Percentiles rank a stretch among this genome's conserved stretches.
These are phyloP conservation scores for Meteorus sp. DNA, from an alignment of 1,140 invertebrate species.

Conservation along the genomic window DNA sequence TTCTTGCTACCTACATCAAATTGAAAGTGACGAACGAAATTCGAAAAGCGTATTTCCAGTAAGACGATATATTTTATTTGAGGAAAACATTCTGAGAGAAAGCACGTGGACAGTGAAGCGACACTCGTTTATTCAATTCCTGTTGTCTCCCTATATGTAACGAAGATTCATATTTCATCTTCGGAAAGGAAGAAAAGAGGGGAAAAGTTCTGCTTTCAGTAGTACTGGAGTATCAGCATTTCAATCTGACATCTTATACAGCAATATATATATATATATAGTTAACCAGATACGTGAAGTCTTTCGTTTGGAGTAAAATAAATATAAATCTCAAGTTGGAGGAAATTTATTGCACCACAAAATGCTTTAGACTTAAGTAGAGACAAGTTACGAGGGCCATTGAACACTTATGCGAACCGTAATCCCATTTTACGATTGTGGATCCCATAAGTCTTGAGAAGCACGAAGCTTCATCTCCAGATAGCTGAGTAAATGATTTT, in stretches of 20 bases:
- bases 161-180: no score
- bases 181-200: no score
- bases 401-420: slow-evolving; percentile 4
- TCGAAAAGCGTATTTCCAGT: neutral
- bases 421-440: slow-evolving; percentile 16
- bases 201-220: no score
- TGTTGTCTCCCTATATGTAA: no score
- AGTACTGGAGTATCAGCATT: no score
- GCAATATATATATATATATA: neutral
- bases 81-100: no score
- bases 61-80: no score
- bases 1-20: slow-evolving; percentile 19
- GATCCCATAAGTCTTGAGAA: neutral
- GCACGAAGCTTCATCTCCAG: neutral
- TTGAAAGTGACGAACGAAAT: neutral
- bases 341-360: neutral
- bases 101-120: no score
- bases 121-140: no score
- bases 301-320: neutral
- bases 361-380: slow-evolving; percentile 8
- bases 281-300: neutral
- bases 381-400: slow-evolving; percentile 15
- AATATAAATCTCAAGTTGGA: slow-evolving; percentile 2
- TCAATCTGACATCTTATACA: no score
- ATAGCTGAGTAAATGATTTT: neutral